phyloP scores from a whole-genome alignment of 1,140 invertebrate genomes.

The Drosophila ananassae region DNA sequence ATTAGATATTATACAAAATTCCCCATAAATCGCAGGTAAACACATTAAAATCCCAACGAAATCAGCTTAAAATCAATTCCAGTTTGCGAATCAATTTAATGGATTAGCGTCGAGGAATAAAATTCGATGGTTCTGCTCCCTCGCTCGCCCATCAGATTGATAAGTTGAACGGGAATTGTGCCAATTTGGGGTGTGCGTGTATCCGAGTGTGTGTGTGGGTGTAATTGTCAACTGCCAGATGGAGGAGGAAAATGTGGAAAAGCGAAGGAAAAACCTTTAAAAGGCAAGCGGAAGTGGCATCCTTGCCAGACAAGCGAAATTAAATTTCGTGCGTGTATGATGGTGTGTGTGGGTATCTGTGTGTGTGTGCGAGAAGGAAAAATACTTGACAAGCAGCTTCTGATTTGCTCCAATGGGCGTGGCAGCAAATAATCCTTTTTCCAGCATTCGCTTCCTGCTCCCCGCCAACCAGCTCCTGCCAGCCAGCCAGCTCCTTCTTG shows the following conservation, averaged over 20 bases:
- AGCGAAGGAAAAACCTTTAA: slow-evolving; percentile 50
- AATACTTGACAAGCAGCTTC: slow-evolving; percentile 49
- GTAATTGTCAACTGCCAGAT: slow-evolving; percentile 53
- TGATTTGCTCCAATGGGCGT: slow-evolving; percentile 68
- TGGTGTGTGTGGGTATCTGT: slow-evolving; percentile 3
- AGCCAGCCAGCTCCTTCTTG: no score
- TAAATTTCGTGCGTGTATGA: slow-evolving; percentile 57
- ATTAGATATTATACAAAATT: slow-evolving; percentile 48
- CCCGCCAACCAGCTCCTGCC: background rate
- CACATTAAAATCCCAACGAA: slow-evolving; percentile 59
- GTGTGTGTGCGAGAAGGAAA: slow-evolving; percentile 16
- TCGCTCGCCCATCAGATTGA: slow-evolving; percentile 59
- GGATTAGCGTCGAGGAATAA: slow-evolving; percentile 72
- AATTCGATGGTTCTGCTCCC: slow-evolving; percentile 41
- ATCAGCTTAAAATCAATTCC: slow-evolving; percentile 78
- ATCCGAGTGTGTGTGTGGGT: slow-evolving; percentile 17
- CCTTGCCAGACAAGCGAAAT: slow-evolving; percentile 74
- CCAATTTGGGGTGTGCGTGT: slow-evolving; percentile 58
- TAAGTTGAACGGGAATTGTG: slow-evolving; percentile 78
- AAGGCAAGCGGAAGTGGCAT: slow-evolving; percentile 58
- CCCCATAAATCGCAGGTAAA: slow-evolving; percentile 55
- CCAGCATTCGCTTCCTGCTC: slow-evolving; percentile 31
- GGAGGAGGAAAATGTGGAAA: slow-evolving; percentile 9
- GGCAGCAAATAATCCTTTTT: slow-evolving; percentile 71
- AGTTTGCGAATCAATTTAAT: slow-evolving; percentile 76